phyloP scores from a whole-genome alignment of 1,140 invertebrate species.

The Drosophila pandora region DNA sequence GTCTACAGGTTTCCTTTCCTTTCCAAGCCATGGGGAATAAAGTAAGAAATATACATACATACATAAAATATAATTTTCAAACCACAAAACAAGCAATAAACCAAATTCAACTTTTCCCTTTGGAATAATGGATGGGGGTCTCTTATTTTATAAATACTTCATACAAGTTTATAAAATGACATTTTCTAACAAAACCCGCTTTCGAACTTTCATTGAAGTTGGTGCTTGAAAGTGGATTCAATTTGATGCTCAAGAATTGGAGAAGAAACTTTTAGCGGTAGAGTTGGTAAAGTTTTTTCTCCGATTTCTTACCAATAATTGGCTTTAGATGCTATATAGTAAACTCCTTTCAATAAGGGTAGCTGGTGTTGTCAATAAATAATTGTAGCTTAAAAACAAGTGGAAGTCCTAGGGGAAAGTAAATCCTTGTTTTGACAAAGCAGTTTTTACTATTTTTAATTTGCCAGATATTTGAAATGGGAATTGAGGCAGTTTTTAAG shows the following conservation, averaged over 20 bases:
- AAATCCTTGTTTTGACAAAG: no score
- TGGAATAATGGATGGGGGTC: not conserved
- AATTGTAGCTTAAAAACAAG: no score
- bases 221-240: not conserved
- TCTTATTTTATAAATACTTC: not conserved
- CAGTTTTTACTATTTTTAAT: no score
- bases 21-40: not conserved
- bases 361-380: no score
- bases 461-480: no score
- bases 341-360: no score
- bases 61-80: not conserved
- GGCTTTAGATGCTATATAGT: no score
- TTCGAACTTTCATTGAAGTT: conserved; percentile 1
- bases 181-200: not conserved
- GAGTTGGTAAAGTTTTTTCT: not conserved
- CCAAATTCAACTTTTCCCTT: not conserved
- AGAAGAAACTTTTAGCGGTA: not conserved
- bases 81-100: not conserved
- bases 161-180: not conserved
- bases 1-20: not conserved
- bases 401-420: no score
- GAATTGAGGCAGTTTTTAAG: not conserved
- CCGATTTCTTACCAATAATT: no score
- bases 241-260: not conserved
- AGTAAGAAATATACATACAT: not conserved